A percentile compares a stretch with the other conserved stretches of the same genome.
Conservation (phyloP, 1,140 invertebrate genomes). For the Steinernema khuongi region DNA sequence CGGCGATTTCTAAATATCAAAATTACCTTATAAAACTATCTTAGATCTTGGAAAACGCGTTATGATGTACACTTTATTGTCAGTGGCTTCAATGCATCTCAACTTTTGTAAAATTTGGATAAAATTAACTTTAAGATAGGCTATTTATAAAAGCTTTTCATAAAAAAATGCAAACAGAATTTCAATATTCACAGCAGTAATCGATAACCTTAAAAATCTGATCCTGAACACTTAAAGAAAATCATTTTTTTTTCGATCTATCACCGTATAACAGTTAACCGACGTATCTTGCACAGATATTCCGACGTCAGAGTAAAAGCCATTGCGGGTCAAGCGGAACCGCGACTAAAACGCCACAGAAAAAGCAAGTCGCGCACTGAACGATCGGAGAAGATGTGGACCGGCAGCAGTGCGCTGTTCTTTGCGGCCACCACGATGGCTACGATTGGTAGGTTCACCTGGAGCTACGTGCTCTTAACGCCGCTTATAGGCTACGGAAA, state of each 20-base stretch:
- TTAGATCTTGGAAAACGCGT: too few relatives aligned
- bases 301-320: neutral
- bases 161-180: too few relatives aligned
- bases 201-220: too few relatives aligned
- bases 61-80: too few relatives aligned
- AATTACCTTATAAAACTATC: too few relatives aligned
- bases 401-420: conserved; percentile 51
- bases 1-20: too few relatives aligned
- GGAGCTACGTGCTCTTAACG: neutral
- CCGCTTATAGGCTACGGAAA: conserved; percentile 68
- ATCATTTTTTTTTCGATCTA: neutral
- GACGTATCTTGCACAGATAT: neutral
- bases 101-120: too few relatives aligned
- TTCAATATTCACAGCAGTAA: too few relatives aligned
- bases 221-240: too few relatives aligned
- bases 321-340: conserved; percentile 36
- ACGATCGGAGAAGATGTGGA: conserved; percentile 55
- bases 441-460: conserved; percentile 48
- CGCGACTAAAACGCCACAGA: conserved; percentile 40
- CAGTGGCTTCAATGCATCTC: too few relatives aligned
- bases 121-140: too few relatives aligned
- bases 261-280: neutral
- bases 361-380: conserved; percentile 49
- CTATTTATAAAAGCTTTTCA: too few relatives aligned
- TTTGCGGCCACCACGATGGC: conserved; percentile 59